A percentile compares a stretch with the other conserved stretches of the same genome.
Evolutionary conservation across 2,113 vertebrate genomes (phyloP).

Genomic region (Tringa solitaria): DNA sequence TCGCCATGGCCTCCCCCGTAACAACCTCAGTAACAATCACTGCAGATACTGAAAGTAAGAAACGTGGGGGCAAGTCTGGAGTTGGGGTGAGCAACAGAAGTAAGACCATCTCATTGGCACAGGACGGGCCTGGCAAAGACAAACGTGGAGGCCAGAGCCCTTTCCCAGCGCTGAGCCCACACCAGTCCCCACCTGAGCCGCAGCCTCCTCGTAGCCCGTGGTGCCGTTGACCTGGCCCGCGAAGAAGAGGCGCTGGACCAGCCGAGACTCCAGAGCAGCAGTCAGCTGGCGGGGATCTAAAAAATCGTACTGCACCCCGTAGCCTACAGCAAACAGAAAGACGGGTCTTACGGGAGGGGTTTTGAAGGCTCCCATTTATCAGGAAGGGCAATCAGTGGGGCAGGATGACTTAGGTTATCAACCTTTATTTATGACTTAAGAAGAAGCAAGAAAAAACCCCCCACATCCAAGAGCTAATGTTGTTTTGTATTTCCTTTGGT

Average conservation of each 20-base stretch:
- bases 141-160: neutral
- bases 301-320: constrained; percentile 95
- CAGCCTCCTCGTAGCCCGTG: constrained; percentile 96
- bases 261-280: constrained; percentile 83
- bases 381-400: neutral
- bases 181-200: constrained; percentile 81
- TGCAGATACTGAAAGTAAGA: neutral
- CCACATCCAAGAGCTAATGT: neutral
- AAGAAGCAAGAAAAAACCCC: neutral
- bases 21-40: neutral
- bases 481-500: neutral
- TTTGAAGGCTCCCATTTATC: neutral
- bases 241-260: constrained; percentile 89
- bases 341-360: neutral
- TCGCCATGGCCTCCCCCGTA: no score
- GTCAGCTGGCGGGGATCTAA: constrained; percentile 91
- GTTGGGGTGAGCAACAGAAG: neutral
- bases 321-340: constrained; percentile 75
- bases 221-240: constrained; percentile 98
- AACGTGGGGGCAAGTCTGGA: neutral
- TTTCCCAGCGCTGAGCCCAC: neutral
- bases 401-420: neutral
- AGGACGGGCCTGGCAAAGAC: neutral
- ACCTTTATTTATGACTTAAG: neutral
- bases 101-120: neutral